Evolutionary conservation across 2,797 vertebrate genomes (phyloP).

Genomic region (Pteropus rufus): DNA sequence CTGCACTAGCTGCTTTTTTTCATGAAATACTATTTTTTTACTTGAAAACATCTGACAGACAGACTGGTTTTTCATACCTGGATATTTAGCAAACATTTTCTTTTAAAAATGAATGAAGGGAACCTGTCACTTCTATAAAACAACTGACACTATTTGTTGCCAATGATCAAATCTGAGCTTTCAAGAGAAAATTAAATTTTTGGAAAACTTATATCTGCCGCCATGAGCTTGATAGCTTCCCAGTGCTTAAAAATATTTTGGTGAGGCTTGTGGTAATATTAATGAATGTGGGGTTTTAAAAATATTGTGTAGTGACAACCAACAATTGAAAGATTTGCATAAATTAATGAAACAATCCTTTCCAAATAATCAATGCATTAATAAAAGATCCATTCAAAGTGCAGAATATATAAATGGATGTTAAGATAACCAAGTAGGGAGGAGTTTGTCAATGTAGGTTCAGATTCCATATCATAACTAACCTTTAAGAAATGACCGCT

Average conservation of each 20-base stretch:
- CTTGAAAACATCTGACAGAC: conserved; percentile 54
- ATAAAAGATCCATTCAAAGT: neutral
- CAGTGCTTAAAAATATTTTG: neutral
- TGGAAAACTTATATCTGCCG: conserved; percentile 4
- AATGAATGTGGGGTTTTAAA: neutral
- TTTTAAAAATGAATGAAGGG: conserved; percentile 63
- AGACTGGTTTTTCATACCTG: conserved; percentile 47
- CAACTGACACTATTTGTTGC: conserved; percentile 42
- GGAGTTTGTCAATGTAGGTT: neutral
- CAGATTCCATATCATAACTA: neutral
- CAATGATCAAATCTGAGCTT: conserved; percentile 59
- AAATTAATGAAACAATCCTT: neutral
- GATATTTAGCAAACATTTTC: conserved; percentile 57
- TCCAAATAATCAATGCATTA: neutral
- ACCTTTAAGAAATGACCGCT: neutral
- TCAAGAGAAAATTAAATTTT: conserved; percentile 59
- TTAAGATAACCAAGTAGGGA: neutral
- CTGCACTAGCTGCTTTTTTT: neutral
- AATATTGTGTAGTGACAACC: neutral
- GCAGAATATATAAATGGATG: neutral
- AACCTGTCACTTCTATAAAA: conserved; percentile 64
- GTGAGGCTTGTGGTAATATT: neutral
- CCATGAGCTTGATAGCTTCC: neutral
- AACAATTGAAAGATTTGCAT: neutral
- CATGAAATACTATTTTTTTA: conserved; percentile 24